Percentiles rank a stretch among this genome's conserved stretches.
Conservation (phyloP, 2,797 vertebrate species). For the Coilia nasus region DNA sequence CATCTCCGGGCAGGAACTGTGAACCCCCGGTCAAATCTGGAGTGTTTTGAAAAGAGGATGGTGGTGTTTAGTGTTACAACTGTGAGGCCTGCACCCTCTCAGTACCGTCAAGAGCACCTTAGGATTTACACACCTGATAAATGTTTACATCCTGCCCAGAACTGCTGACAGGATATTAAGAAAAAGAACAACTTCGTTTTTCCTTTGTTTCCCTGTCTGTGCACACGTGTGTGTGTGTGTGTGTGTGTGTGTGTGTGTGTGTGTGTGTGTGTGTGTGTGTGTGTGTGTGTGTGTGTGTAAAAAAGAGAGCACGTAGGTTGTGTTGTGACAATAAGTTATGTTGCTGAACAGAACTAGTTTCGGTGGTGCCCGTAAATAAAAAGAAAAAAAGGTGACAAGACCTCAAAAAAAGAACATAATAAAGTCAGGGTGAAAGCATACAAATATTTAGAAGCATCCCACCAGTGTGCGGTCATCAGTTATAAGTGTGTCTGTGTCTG, state of each 20-base stretch:
- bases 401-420: neutral
- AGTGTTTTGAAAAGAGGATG: constrained; percentile 17
- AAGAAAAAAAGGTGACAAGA: neutral
- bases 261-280: constrained; percentile 18
- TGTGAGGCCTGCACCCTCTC: constrained; percentile 30
- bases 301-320: constrained; percentile 1
- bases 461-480: neutral
- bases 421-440: neutral
- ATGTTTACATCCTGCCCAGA: constrained; percentile 37
- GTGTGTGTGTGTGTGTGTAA: constrained; percentile 4
- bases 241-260: constrained; percentile 21
- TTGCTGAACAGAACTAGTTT: constrained; percentile 35
- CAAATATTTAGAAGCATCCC: neutral
- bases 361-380: constrained; percentile 26
- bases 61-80: constrained; percentile 25
- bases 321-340: neutral
- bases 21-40: neutral
- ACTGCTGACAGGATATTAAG: constrained; percentile 13
- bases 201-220: constrained; percentile 2
- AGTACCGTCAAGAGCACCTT: constrained; percentile 41
- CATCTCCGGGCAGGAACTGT: neutral
- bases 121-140: constrained; percentile 26
- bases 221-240: constrained; percentile 4
- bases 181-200: neutral
- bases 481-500: neutral